Conservation (phyloP, 2,797 vertebrate genomes). For the Sarcoramphus papa region DNA sequence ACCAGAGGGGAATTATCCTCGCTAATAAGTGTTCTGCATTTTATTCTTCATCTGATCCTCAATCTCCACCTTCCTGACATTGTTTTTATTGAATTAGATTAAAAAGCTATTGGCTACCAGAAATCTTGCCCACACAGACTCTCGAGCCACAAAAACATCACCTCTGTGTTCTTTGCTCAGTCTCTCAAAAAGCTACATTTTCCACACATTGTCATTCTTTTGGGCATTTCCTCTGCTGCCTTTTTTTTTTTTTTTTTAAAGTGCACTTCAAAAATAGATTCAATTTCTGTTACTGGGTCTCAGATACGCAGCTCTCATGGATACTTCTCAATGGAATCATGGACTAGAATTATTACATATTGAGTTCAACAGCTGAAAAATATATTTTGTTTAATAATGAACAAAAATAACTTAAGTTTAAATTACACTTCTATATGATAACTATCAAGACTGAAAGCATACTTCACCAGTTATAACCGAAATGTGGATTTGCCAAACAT, state of each 20-base stretch:
- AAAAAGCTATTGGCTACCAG: neutral
- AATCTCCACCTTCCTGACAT: neutral
- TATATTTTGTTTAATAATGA: neutral
- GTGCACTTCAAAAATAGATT: neutral
- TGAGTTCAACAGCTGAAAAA: neutral
- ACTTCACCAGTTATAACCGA: neutral
- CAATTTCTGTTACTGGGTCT: neutral
- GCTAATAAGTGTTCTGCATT: neutral
- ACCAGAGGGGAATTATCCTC: neutral
- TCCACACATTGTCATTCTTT: neutral
- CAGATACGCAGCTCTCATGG: neutral
- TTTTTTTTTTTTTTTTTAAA: neutral
- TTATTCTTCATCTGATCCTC: neutral
- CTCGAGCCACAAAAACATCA: neutral
- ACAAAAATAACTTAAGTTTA: neutral
- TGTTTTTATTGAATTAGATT: neutral
- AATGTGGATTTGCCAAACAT: neutral
- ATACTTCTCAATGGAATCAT: neutral
- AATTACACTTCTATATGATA: neutral
- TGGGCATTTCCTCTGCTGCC: neutral
- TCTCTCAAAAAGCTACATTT: neutral
- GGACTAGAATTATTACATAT: neutral
- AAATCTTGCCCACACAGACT: neutral
- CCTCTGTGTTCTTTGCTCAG: neutral
- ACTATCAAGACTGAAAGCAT: neutral